Percentiles rank a stretch among this genome's conserved stretches.
These are phyloP conservation scores for Rhinophrynus dorsalis DNA, from an alignment of 2,797 vertebrate species.

Conservation along the genomic window DNA sequence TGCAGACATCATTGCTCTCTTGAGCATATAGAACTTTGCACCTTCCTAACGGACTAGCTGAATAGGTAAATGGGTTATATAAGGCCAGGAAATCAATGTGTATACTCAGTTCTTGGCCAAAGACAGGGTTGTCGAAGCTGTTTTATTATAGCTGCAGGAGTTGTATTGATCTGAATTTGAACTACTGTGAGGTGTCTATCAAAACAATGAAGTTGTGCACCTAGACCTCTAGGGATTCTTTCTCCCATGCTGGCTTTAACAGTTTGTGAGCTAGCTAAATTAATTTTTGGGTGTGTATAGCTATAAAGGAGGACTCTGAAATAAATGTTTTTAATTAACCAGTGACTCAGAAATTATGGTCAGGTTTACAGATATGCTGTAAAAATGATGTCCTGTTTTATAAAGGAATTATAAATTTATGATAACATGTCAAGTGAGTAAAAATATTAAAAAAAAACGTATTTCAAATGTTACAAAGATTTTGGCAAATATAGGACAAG, in stretches of 20 bases:
- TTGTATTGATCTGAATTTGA: slow-evolving; percentile 75
- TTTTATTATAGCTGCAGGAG: slow-evolving; percentile 79
- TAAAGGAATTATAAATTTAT: no score
- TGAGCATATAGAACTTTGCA: slow-evolving; percentile 70
- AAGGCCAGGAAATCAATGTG: slow-evolving; percentile 82
- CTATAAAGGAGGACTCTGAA: slow-evolving; percentile 69
- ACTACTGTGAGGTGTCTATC: slow-evolving; percentile 71
- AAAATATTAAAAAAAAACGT: no score
- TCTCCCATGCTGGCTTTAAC: slow-evolving; percentile 60
- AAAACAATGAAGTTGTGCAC: slow-evolving; percentile 70
- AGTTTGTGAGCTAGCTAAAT: slow-evolving; percentile 70
- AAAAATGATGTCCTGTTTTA: no score
- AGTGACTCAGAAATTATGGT: no score
- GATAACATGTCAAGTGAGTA: no score
- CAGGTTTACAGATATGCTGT: no score
- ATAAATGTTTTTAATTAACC: slow-evolving; percentile 55
- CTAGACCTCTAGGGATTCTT: slow-evolving; percentile 66
- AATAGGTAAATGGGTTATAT: slow-evolving; percentile 83
- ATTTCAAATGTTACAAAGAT: no score
- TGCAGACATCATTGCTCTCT: slow-evolving; percentile 75
- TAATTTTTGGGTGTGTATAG: slow-evolving; percentile 73
- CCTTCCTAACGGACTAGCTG: slow-evolving; percentile 76
- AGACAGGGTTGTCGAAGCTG: slow-evolving; percentile 77
- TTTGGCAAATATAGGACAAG: no score
- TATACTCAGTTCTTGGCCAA: slow-evolving; percentile 73